These are phyloP conservation scores for Jacana jacana DNA, from an alignment of 2,113 vertebrate genomes.

Conservation along the genomic window DNA sequence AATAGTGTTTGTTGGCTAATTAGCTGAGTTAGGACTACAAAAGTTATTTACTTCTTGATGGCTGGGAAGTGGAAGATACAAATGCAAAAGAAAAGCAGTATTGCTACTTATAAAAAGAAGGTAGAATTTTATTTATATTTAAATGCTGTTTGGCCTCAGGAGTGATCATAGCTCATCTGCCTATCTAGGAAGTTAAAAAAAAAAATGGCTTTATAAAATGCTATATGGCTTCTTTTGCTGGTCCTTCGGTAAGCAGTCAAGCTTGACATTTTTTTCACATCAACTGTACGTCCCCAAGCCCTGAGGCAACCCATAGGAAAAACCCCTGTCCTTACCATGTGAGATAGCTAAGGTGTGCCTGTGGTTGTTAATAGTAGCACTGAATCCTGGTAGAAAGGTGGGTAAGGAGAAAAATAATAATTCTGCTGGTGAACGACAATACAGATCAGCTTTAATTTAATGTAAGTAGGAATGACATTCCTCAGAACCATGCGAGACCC, in stretches of 20 bases:
- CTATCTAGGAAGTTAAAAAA: background rate
- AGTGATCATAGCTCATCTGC: background rate
- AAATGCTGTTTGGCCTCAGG: background rate
- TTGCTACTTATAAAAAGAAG: background rate
- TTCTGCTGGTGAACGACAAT: conserved; percentile 55
- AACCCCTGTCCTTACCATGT: background rate
- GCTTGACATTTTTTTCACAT: conserved; percentile 19
- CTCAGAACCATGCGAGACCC: conserved; percentile 21
- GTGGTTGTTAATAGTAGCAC: conserved; percentile 19
- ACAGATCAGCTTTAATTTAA: conserved; percentile 70
- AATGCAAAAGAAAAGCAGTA: background rate
- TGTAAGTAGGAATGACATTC: conserved; percentile 61
- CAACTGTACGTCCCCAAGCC: background rate
- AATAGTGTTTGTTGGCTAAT: conserved; percentile 3
- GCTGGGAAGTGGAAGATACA: background rate
- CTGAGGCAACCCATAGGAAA: background rate
- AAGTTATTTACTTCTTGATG: background rate
- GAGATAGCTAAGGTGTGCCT: background rate
- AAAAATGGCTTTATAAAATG: background rate
- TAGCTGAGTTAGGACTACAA: background rate
- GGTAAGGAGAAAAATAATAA: conserved; percentile 44
- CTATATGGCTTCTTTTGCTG: background rate
- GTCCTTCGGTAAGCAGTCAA: background rate
- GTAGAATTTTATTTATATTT: background rate
- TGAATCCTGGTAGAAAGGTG: conserved; percentile 27